Evolutionary conservation across 2,888 invertebrate genomes (phyloP).

Genomic region (Lathronympha strigana): DNA sequence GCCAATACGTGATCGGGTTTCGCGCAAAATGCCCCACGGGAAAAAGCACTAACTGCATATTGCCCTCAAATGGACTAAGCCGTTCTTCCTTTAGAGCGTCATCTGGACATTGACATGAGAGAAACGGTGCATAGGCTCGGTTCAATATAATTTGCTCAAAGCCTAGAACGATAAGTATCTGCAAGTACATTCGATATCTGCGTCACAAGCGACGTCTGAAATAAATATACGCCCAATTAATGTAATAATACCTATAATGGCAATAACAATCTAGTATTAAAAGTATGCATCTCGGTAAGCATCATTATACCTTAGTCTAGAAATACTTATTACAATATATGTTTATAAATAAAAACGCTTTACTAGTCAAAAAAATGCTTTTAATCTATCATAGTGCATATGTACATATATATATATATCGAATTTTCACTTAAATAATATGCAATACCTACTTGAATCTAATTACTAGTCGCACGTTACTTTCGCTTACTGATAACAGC

Average conservation of each 20-base stretch:
- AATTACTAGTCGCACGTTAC: constrained; percentile 27
- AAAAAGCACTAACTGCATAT: constrained; percentile 3
- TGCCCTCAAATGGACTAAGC: not conserved
- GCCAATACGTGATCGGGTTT: constrained; percentile 20
- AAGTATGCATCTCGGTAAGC: too few relatives aligned
- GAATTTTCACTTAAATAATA: not conserved
- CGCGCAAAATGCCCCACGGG: not conserved
- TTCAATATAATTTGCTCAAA: constrained; percentile 7
- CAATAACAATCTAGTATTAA: too few relatives aligned
- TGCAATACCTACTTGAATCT: constrained; percentile 5
- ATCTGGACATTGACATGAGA: constrained; percentile 25
- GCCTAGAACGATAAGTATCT: not conserved
- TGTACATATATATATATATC: too few relatives aligned
- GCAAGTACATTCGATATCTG: not conserved
- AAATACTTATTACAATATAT: too few relatives aligned
- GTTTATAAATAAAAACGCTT: too few relatives aligned
- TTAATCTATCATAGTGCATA: too few relatives aligned
- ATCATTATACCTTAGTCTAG: too few relatives aligned
- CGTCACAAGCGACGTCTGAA: too few relatives aligned
- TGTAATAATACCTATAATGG: too few relatives aligned
- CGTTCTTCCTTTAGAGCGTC: not conserved
- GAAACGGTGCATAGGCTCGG: constrained; percentile 23
- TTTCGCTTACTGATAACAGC: constrained; percentile 35
- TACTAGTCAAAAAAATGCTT: too few relatives aligned
- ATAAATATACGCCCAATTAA: too few relatives aligned